A percentile compares a stretch with the other conserved stretches of the same genome.
Evolutionary conservation across 2,113 vertebrate species (phyloP).

Genomic region (Desmodus rotundus): DNA sequence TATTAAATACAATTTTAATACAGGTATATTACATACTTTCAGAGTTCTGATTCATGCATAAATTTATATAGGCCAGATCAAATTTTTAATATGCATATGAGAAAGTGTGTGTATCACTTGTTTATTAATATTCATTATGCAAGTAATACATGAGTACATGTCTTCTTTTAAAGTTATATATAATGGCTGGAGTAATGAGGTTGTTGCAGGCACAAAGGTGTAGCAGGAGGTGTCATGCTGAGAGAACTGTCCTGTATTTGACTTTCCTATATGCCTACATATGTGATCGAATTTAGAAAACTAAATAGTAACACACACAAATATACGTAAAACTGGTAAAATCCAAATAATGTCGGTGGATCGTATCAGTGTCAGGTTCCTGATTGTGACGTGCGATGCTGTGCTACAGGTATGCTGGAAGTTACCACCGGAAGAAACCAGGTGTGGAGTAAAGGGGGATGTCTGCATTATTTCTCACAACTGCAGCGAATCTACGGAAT

Average conservation of each 20-base stretch:
- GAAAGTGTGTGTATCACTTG: background rate
- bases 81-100: background rate
- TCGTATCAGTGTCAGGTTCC: background rate
- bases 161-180: background rate
- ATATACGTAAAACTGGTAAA: background rate
- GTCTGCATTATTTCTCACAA: background rate
- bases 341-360: background rate
- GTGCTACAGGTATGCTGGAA: background rate
- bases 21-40: background rate
- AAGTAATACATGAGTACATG: background rate
- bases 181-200: background rate
- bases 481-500: background rate
- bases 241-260: background rate
- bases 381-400: background rate
- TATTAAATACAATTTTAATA: background rate
- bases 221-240: background rate
- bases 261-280: background rate
- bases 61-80: background rate
- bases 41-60: background rate
- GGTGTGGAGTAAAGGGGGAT: rapidly evolving
- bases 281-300: background rate
- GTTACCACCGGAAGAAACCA: background rate
- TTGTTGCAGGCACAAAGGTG: background rate
- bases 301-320: background rate
- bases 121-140: background rate